phyloP scores from a whole-genome alignment of 1,140 invertebrate genomes.

The Drosophila nebulosa region DNA sequence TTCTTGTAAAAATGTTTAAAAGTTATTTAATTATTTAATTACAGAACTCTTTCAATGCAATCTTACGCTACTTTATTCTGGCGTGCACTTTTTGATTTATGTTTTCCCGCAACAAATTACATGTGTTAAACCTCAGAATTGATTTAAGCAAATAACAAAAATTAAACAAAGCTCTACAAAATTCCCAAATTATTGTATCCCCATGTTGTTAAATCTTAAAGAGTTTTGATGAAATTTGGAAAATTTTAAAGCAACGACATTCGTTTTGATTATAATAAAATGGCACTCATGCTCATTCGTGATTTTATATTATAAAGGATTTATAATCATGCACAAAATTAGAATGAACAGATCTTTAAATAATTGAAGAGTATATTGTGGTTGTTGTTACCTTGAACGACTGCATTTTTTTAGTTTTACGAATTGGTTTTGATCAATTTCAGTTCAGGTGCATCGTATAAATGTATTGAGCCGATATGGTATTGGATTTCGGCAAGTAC shows the following conservation, averaged over 20 bases:
- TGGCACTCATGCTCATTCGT: not conserved
- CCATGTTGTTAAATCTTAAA: not conserved
- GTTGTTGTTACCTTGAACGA: conserved; percentile 69
- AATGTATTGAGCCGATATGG: not conserved
- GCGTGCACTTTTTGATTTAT: conserved; percentile 29
- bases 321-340: not conserved
- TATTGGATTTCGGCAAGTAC: conserved; percentile 40
- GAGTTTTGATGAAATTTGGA: too few relatives aligned
- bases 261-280: not conserved
- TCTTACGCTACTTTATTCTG: conserved; percentile 2
- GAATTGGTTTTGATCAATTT: conserved; percentile 28
- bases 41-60: conserved; percentile 5
- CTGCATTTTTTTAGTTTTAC: conserved; percentile 34
- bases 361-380: conserved; percentile 10
- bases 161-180: not conserved
- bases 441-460: conserved; percentile 37
- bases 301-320: not conserved
- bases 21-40: conserved; percentile 4
- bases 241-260: too few relatives aligned
- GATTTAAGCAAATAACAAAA: not conserved
- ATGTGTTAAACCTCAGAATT: not conserved
- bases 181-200: not conserved
- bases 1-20: not conserved
- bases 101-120: not conserved
- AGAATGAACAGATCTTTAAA: not conserved